phyloP scores from a whole-genome alignment of 2,888 invertebrate species.

The Oasisia sp. region DNA sequence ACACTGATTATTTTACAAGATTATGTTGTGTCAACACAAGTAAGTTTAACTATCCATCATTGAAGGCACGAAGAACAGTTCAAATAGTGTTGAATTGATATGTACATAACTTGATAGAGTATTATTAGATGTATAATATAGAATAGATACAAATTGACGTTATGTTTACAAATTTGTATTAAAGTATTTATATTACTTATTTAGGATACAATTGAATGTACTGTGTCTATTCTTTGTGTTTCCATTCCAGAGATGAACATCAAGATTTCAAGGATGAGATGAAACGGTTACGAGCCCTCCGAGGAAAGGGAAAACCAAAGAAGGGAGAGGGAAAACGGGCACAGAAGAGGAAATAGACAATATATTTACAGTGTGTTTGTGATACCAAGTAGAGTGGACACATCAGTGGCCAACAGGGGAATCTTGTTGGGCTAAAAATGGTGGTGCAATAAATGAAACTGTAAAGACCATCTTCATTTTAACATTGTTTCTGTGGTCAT shows the following conservation, averaged over 20 bases:
- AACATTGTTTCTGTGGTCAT: background rate
- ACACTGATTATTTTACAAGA: too few relatives aligned
- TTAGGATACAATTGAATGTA: too few relatives aligned
- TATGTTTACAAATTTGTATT: too few relatives aligned
- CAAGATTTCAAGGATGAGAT: constrained; percentile 62
- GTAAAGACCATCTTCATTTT: background rate
- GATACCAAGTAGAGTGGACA: background rate
- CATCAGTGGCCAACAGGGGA: background rate
- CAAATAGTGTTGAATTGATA: too few relatives aligned
- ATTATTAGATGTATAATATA: too few relatives aligned
- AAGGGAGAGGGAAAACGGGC: constrained; percentile 48
- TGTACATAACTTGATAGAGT: too few relatives aligned
- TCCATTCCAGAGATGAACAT: constrained; percentile 58
- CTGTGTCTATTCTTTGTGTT: background rate
- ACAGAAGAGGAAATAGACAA: constrained; percentile 41
- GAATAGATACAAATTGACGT: too few relatives aligned
- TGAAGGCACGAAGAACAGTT: constrained; percentile 52
- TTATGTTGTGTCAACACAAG: too few relatives aligned
- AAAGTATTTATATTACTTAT: too few relatives aligned
- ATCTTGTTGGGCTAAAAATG: background rate
- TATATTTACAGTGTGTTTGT: constrained; percentile 21
- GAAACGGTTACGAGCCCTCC: constrained; percentile 48
- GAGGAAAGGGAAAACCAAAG: constrained; percentile 57
- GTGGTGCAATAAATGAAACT: background rate
- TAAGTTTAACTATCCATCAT: constrained; percentile 50